Percentiles rank a stretch among this genome's conserved stretches.
phyloP scores from a whole-genome alignment of 2,113 vertebrate species.

The Cnemophilus loriae region DNA sequence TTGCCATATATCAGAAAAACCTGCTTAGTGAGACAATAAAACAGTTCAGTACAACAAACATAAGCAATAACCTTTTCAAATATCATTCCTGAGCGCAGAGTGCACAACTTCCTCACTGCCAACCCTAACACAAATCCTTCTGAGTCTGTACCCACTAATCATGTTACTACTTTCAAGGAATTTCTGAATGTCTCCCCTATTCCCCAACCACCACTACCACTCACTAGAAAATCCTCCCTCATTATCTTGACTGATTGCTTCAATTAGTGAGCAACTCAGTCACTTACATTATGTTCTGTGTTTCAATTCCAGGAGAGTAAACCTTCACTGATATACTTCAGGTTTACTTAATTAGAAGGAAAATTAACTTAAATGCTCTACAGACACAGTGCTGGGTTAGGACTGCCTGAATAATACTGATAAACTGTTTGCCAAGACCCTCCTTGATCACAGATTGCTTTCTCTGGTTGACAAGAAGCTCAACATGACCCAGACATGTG shows the following conservation, averaged over 20 bases:
- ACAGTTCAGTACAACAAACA: not conserved
- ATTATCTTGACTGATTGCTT: conserved; percentile 63
- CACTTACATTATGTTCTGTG: not conserved
- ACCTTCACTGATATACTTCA: conserved; percentile 32
- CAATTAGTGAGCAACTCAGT: conserved; percentile 43
- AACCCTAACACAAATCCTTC: not conserved
- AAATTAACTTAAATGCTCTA: conserved; percentile 53
- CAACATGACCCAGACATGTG: not conserved
- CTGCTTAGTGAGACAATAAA: not conserved
- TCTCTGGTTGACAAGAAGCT: not conserved
- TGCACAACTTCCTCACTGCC: not conserved
- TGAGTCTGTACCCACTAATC: not conserved
- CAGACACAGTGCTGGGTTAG: not conserved
- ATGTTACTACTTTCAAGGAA: not conserved
- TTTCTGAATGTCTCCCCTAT: not conserved
- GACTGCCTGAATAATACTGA: not conserved
- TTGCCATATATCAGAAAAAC: not conserved
- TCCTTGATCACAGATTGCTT: not conserved
- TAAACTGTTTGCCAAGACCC: not conserved
- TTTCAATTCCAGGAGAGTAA: conserved; percentile 50
- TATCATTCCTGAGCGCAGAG: not conserved
- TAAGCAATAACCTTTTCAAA: conserved; percentile 10
- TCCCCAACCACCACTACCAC: not conserved
- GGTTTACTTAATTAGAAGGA: conserved; percentile 58
- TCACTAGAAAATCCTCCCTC: conserved; percentile 27